Evolutionary conservation across 2,797 vertebrate genomes (phyloP).

Genomic region (Rhabdophis nuchalis): DNA sequence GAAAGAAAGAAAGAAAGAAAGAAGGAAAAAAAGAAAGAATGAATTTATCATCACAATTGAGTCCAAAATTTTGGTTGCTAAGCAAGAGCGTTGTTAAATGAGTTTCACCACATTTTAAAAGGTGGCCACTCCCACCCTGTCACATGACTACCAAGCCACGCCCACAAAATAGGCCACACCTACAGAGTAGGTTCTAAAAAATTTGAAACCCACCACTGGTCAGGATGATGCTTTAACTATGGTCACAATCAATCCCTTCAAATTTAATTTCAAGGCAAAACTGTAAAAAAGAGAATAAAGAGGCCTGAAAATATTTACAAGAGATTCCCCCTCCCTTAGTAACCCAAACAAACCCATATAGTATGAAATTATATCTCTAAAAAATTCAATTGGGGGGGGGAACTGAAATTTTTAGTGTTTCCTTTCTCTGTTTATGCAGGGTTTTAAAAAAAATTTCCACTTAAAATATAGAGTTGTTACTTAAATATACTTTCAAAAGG

Average conservation of each 20-base stretch:
- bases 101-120: too few relatives aligned
- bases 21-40: too few relatives aligned
- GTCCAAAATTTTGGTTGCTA: too few relatives aligned
- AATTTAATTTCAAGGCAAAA: conserved; percentile 9
- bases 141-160: too few relatives aligned
- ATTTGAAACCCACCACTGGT: too few relatives aligned
- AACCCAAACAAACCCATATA: not conserved
- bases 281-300: not conserved
- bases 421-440: fast-evolving
- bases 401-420: not conserved
- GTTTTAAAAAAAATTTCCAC: too few relatives aligned
- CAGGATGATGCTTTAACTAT: not conserved
- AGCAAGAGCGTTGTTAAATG: too few relatives aligned
- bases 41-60: too few relatives aligned
- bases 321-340: not conserved
- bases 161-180: too few relatives aligned
- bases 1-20: too few relatives aligned
- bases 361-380: not conserved
- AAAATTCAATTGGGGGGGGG: not conserved
- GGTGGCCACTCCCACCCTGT: too few relatives aligned
- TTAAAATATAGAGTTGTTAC: conserved; percentile 22
- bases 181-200: too few relatives aligned
- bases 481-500: conserved; percentile 6
- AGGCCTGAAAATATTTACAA: not conserved
- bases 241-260: not conserved